Evolutionary conservation across 2,797 vertebrate genomes (phyloP).

Genomic region (Enteromius anoplus): DNA sequence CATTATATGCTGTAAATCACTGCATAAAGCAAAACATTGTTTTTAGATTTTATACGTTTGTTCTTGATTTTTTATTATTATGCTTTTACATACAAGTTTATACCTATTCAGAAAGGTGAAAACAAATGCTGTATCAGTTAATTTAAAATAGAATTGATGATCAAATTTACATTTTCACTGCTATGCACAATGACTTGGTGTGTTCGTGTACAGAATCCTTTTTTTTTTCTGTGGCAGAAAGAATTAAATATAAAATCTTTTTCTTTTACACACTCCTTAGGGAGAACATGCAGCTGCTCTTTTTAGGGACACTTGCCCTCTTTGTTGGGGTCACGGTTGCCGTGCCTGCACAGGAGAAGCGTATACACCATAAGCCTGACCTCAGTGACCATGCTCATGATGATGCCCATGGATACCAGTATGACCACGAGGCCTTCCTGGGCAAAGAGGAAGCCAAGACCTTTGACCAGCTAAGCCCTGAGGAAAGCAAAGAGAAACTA

Average conservation of each 20-base stretch:
- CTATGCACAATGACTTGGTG: background rate
- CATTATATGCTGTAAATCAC: background rate
- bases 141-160: background rate
- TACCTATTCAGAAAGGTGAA: background rate
- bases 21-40: background rate
- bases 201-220: background rate
- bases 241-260: background rate
- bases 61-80: background rate
- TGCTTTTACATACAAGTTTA: background rate
- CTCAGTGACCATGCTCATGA: constrained; percentile 82
- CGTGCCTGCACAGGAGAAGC: constrained; percentile 84
- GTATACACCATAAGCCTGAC: constrained; percentile 80
- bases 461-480: constrained; percentile 87
- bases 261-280: constrained; percentile 22
- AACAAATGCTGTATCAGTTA: background rate
- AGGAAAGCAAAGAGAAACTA: constrained; percentile 86
- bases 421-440: constrained; percentile 91
- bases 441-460: constrained; percentile 89
- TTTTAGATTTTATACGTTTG: background rate
- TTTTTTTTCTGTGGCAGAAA: background rate
- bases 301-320: constrained; percentile 58
- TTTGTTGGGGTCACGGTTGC: constrained; percentile 63
- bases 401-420: constrained; percentile 80
- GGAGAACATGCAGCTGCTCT: constrained; percentile 66
- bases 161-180: background rate